Percentiles rank a stretch among this genome's conserved stretches.
Conservation (phyloP, 2,888 invertebrate species). For the Tinea semifulvella region DNA sequence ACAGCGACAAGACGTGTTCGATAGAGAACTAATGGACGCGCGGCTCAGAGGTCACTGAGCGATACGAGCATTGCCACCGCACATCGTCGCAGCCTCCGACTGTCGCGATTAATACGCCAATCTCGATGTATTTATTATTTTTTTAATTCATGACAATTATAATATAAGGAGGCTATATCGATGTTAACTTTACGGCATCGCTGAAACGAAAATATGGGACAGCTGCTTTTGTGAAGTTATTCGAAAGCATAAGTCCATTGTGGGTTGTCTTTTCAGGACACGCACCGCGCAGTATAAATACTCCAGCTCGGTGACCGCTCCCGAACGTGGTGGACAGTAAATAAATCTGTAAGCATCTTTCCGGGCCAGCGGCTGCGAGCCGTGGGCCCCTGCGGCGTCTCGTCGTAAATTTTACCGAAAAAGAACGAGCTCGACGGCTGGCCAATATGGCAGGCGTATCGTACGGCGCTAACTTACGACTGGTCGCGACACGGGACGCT, state of each 20-base stretch:
- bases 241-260: slow-evolving; percentile 5
- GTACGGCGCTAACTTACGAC: slow-evolving; percentile 55
- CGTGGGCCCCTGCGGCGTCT: slow-evolving; percentile 38
- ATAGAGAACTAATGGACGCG: slow-evolving; percentile 29
- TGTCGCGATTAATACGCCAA: slow-evolving; percentile 8
- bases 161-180: background rate
- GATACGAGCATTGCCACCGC: slow-evolving; percentile 10
- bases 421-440: slow-evolving; percentile 32
- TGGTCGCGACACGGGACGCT: slow-evolving; percentile 47
- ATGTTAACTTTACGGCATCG: background rate
- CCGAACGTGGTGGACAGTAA: slow-evolving; percentile 42
- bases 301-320: slow-evolving; percentile 46
- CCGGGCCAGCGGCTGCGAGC: slow-evolving; percentile 35
- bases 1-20: slow-evolving; percentile 29
- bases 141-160: background rate
- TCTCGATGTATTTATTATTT: slow-evolving; percentile 1
- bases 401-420: slow-evolving; percentile 58
- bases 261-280: background rate
- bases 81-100: slow-evolving; percentile 4
- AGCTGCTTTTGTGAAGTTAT: background rate
- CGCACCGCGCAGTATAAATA: slow-evolving; percentile 47
- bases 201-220: slow-evolving; percentile 1
- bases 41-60: slow-evolving; percentile 11
- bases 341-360: slow-evolving; percentile 51
- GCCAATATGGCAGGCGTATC: slow-evolving; percentile 53